Base-by-base conservation (phyloP, 2,888 invertebrate genomes). In the Mimas tiliae region DNA sequence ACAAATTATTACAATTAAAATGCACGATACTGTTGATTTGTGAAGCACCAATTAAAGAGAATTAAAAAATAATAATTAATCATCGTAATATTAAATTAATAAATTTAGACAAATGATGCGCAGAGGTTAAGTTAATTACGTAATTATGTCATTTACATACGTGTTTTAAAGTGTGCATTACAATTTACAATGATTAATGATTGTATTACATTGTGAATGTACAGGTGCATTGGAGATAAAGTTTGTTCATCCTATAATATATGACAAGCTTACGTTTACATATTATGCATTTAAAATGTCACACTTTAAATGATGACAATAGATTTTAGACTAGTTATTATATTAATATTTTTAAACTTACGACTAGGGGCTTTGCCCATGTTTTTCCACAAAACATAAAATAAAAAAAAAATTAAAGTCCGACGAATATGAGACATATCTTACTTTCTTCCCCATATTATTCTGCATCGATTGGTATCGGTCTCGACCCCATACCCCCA, bases 201-300 rank as follows among this genome's bases (percentile, higher is more conserved):
- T 64, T 58, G 62, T 64, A 68, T 66, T 68, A 66, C 66, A 64
- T 50, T 50, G n/a, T 16, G 47, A 50, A 6, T 62, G 64, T 64
- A 51, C 64, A 45, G 38, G 64, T 64, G 66, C 64, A 51, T 45
- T 47, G 66, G 52, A 64, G 66, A 64, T 48, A 66, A 64, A 52
- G 55, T 34, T 58, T 72, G 19, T 58, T 58, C 55, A 58, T 58
- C 55, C 38, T 69, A 64, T 64, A 65, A 69, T 64, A 64, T 50
- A 58, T 58, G 38, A n/a, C 27, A 27, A 27, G 27, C 14, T 21
- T 52, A 52, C 52, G 27, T 27, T 6, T 21, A 6, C 52, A 33
- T 27, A 33, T 14, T 34, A 52, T 52, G 47, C n/a, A n/a, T n/a
- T 47, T n/a, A n/a, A 47, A 47, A 47, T 47, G 47, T n/a, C 47